Base-by-base conservation (phyloP, 2,888 invertebrate genomes). In the Odontocolon sp. region DNA sequence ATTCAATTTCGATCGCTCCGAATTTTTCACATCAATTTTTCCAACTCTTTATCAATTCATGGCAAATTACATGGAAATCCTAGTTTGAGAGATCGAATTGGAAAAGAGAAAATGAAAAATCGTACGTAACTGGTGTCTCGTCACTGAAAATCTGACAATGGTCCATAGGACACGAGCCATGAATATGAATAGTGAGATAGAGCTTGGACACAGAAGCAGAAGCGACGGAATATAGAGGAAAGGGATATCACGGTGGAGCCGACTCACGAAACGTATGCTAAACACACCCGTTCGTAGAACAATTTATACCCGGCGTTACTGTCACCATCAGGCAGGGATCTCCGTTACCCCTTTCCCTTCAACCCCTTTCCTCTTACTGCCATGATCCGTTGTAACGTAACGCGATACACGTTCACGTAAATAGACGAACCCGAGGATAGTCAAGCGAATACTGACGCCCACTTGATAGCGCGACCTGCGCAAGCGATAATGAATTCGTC, bases 211-310 rank as follows among this genome's bases (percentile, higher is more conserved):
- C 23, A 16, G 47, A 36, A 64, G 64, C 33, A 23, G 28, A 68
- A 57, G 50, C 57, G 66, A 5, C 23, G 14, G 45, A 45, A 54
- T 14, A 40, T 23, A 26, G 69, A 61, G 52, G 56, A 63, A 52
- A 18, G 38, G 57, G 42, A 80, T 80, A 82, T 80, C 77, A 76
- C 72, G 40, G 50, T 50, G 50, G 33, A 42, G 57, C 40, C 3
- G 56, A 57, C 57, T 52, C 50, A 36, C 31, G 50, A 72, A 72
- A 72, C 40, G 57, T 72, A 72, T 59, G 66, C 57, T 66, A 66
- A 66, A 72, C 57, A 59, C 50, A 42, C 50, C 40, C 50, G 50
- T 40, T 56, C 50, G 36, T 21, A 38, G 36, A 75, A 75, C 69
- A 59, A 75, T 70, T 64, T 74, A 57, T 69, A 69, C 69, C 45